Evolutionary conservation across 2,888 invertebrate genomes (phyloP), one percentile per base, ranked within the genome.

Genomic region (Pheosia gnoma): DNA sequence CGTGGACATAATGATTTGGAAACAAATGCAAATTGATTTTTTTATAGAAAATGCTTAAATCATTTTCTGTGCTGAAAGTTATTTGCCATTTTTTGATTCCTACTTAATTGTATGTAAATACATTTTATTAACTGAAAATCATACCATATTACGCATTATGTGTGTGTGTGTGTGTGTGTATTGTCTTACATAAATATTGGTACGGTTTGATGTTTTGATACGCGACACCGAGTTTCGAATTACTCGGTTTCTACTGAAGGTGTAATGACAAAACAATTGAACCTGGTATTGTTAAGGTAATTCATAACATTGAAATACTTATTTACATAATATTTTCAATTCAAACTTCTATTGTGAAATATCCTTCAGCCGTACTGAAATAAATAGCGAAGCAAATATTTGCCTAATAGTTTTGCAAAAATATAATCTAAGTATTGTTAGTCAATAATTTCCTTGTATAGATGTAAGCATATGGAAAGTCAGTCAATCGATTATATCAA

Each of bases 171-270:
- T 25, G 25, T 25, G 25, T 1, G 25, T 25, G 53, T 36, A 10
- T 53, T 53, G 37, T 37, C 5, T 56, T 41, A 54, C 41, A 41
- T 56, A 56, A 56, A 55, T 55, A 55, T 39, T 5, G 39, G 56
- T 9, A 39, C 5, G 39, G 41, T 36, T 11, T 5, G 38, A 37
- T 54, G 54, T 54, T 56, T n/a, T 56, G 56, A 13, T 9, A 56
- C 36, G 41, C 36, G 25, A 56, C 56, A 41, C 56, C 56, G 1
- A 39, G 56, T 13, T 5, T 56, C 36, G 3, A 41, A 13, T 56
- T 56, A 41, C 56, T 4, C 8, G n/a, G n/a, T 13, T 25, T 25
- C 25, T 2, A 25, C 25, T 43, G 5, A 3, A 41, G 6, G 41
- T n/a, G 6, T 56, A 36, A 9, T 36, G 41, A 41, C 43, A 54